Evolutionary conservation across 37 sponge, comb jelly and placozoan species (phyloP), one percentile per base, ranked within the genome.

Genomic region (Geodia barretti): DNA sequence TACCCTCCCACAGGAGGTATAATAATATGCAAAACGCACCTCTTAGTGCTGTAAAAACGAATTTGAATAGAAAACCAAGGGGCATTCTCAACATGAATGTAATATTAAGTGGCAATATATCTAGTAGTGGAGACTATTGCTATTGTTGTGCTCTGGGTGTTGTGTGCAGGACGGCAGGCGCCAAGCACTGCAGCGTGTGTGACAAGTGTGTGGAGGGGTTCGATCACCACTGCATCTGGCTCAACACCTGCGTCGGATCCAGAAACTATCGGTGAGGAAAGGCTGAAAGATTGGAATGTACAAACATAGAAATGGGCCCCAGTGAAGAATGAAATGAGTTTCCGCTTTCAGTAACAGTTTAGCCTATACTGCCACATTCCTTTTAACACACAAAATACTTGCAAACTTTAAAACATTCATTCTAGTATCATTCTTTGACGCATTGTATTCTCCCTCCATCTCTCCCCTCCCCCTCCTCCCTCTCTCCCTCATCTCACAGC

Each of bases 181-280:
- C 97, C 29, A 96, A 96, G 74, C 97, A 96, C 79, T 96, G 97
- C 40, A 81, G 96, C 28, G 23, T 67, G 14, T 96, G 97, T 80
- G 86, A 96, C 72, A 96, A 96, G 81, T 96, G 97, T 85, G 84
- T 96, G 63, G 43, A 54, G 14, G 74, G 78, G 0, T 94, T 96
- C 72, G 97, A 96, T 39, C 97, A 96, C 67, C 97, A 96, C 71
- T 96, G 97, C 80, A 88, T 88, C 61, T 96, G 97, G 97, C 79
- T 96, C 29, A 96, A 96, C 63, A 96, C 76, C 79, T 96, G 97
- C 43, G 78, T 96, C 1, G 97, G 95, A 24, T 41, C 69, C 8
- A 60, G 84, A 23, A 96, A 96, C 75, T 96, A 96, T 79, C 36
- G 83, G 93, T 91, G 29, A 67, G 70, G 59, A 29, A 47, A 17